Conservation (phyloP, 2,888 invertebrate species). For the Nasonovia ribisnigri region DNA sequence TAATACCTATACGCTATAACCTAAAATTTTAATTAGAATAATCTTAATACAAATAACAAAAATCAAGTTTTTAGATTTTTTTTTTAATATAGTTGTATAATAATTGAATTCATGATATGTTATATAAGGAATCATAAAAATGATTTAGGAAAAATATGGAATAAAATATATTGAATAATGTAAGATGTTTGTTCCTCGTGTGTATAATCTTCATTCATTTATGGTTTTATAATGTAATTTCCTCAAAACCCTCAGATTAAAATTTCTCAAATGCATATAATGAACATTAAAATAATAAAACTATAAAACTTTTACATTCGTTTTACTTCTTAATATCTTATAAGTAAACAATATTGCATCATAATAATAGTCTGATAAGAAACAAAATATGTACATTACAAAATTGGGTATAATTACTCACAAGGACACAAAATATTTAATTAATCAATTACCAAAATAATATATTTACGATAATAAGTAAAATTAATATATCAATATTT, state of each 20-base stretch:
- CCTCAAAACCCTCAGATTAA: constrained; percentile 36
- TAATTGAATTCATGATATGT: neutral
- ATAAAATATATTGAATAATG: neutral
- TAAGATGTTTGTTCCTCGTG: neutral
- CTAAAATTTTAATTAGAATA: neutral
- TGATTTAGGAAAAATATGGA: constrained; percentile 13
- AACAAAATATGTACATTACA: neutral
- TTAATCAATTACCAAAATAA: neutral
- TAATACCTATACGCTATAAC: neutral
- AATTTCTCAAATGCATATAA: neutral
- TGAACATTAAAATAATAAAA: neutral
- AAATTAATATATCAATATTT: neutral
- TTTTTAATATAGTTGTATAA: neutral
- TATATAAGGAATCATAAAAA: neutral
- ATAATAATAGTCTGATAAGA: neutral
- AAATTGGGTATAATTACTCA: neutral
- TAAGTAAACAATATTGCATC: neutral
- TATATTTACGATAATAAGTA: neutral
- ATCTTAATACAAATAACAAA: neutral
- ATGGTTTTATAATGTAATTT: constrained; percentile 6
- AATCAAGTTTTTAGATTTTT: neutral
- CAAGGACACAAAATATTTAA: neutral
- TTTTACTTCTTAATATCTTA: neutral
- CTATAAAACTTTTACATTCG: neutral
- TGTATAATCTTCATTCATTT: neutral